These are phyloP conservation scores for Ditylenchus weischeri DNA, from an alignment of 2,888 invertebrate species.

Conservation along the genomic window DNA sequence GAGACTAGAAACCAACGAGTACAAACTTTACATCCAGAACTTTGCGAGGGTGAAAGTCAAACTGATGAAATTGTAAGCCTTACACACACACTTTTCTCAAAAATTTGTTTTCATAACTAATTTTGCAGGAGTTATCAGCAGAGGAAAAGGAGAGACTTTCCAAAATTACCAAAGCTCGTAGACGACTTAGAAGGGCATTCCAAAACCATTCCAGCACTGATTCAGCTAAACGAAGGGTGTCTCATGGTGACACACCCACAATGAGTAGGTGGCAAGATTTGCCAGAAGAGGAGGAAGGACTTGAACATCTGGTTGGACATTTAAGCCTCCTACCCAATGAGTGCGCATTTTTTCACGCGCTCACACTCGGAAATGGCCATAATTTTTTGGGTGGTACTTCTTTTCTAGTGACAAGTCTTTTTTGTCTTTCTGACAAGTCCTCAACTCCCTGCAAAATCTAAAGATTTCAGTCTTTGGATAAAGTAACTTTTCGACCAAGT, in stretches of 20 bases:
- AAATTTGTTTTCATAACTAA: background rate
- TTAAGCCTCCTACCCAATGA: background rate
- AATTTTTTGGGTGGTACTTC: too few species aligned
- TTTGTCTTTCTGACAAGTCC: too few species aligned
- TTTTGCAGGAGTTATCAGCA: slow-evolving; percentile 21
- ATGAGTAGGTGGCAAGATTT: slow-evolving; percentile 6
- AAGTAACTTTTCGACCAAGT: too few species aligned
- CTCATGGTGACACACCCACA: slow-evolving; percentile 16
- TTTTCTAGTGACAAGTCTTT: too few species aligned
- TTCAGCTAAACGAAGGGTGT: slow-evolving; percentile 17
- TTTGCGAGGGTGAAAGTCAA: slow-evolving; percentile 44
- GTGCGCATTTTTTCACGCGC: too few species aligned
- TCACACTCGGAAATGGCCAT: too few species aligned
- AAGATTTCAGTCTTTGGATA: too few species aligned
- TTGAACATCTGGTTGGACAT: slow-evolving; percentile 2
- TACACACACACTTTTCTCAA: background rate
- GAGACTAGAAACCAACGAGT: slow-evolving; percentile 49
- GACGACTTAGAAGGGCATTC: slow-evolving; percentile 45
- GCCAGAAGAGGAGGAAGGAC: slow-evolving; percentile 13
- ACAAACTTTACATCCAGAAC: slow-evolving; percentile 50
- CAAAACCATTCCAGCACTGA: background rate
- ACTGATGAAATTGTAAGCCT: slow-evolving; percentile 37
- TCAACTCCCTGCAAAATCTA: too few species aligned
- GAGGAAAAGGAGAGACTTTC: slow-evolving; percentile 38
- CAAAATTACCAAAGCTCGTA: slow-evolving; percentile 47